Evolutionary conservation across 2,113 vertebrate genomes (phyloP).

Genomic region (Ageneiosus marmoratus): DNA sequence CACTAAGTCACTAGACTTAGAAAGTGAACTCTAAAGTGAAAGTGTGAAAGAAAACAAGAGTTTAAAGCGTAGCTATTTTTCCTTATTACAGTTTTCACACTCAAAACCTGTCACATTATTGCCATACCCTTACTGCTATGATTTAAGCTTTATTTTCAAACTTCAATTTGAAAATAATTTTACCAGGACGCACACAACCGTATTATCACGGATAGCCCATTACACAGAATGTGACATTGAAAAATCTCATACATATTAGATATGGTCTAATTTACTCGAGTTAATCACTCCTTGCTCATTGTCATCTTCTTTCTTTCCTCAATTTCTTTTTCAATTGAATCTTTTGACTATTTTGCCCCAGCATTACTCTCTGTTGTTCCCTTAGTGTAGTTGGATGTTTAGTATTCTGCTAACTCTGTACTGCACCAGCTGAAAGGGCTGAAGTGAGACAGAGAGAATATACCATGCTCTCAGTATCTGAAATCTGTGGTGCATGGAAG

Average conservation of each 20-base stretch:
- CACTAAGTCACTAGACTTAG: background rate
- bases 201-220: background rate
- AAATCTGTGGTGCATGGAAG: background rate
- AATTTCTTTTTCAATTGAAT: background rate
- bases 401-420: conserved; percentile 49
- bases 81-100: background rate
- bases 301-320: background rate
- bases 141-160: background rate
- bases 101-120: background rate
- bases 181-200: background rate
- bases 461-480: background rate
- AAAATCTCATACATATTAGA: background rate
- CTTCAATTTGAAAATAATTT: background rate
- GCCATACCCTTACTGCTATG: background rate
- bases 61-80: background rate
- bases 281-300: background rate
- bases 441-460: conserved; percentile 8
- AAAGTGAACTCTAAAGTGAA: background rate
- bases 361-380: conserved; percentile 17
- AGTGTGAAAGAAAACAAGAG: background rate
- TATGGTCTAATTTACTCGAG: background rate
- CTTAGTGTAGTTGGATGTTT: conserved; percentile 27
- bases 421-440: conserved; percentile 29
- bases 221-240: background rate
- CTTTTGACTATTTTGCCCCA: background rate